Evolutionary conservation across 2,113 vertebrate species (phyloP).

Genomic region (Pongo pygmaeus): DNA sequence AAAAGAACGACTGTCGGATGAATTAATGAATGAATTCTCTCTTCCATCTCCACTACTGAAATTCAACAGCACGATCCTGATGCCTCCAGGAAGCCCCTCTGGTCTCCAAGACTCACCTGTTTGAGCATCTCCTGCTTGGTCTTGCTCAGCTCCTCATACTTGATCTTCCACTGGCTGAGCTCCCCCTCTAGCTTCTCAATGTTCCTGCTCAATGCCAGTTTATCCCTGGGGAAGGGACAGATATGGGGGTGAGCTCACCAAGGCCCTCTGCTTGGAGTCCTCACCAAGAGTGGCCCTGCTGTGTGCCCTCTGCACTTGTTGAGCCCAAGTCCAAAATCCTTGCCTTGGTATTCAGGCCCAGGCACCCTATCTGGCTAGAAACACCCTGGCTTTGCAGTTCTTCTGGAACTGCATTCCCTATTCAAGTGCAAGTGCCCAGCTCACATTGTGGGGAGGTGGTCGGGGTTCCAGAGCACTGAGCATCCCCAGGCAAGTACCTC

Average conservation of each 20-base stretch:
- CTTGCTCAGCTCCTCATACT: conserved; percentile 97
- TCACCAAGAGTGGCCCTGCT: neutral
- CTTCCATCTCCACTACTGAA: neutral
- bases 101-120: conserved; percentile 86
- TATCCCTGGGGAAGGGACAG: conserved; percentile 88
- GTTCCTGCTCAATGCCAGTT: conserved; percentile 91
- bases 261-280: neutral
- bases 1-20: too few species aligned
- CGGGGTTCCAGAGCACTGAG: neutral
- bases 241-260: neutral
- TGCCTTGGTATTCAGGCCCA: neutral
- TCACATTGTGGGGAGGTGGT: neutral
- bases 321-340: neutral
- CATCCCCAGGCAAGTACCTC: too few species aligned
- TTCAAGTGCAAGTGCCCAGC: neutral
- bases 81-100: neutral
- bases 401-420: neutral
- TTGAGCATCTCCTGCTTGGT: conserved; percentile 96
- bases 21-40: neutral
- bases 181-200: conserved; percentile 96
- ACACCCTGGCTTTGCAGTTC: neutral
- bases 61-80: accelerated
- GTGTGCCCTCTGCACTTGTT: neutral
- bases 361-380: neutral
- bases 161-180: conserved; percentile 96